phyloP scores from a whole-genome alignment of 2,797 vertebrate genomes.

The Alauda arvensis region DNA sequence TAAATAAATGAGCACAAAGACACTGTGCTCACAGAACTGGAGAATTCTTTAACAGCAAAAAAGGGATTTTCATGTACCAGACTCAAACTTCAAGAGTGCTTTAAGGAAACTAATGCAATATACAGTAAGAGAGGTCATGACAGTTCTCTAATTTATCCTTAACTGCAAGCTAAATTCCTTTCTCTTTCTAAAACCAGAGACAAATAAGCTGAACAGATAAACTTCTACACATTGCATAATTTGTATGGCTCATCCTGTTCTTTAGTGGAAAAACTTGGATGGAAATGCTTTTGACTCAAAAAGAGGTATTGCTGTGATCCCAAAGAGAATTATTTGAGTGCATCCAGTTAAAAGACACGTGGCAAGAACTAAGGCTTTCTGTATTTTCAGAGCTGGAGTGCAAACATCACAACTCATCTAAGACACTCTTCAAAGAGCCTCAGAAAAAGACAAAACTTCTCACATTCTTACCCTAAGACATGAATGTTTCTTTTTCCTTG shows the following conservation, averaged over 20 bases:
- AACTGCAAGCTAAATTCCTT: neutral
- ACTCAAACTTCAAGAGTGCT: neutral
- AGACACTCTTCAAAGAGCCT: conserved; percentile 11
- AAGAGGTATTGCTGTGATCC: neutral
- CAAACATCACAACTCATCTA: neutral
- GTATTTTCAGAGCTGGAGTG: neutral
- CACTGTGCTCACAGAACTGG: neutral
- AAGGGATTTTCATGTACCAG: neutral
- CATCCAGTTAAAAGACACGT: neutral
- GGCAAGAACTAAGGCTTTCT: neutral
- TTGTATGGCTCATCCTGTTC: neutral
- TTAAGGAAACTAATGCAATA: neutral
- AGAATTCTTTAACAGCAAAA: neutral
- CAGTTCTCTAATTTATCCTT: neutral
- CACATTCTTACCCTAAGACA: neutral
- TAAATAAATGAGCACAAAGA: neutral
- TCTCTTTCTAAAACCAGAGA: neutral
- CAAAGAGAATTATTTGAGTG: neutral
- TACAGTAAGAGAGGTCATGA: neutral
- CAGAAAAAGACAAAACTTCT: conserved; percentile 4
- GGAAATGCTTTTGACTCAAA: neutral
- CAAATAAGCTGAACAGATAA: neutral
- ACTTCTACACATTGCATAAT: neutral
- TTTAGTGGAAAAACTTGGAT: neutral
- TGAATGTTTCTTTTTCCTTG: neutral